A percentile compares a stretch with the other conserved stretches of the same genome.
Evolutionary conservation across 2,797 vertebrate genomes (phyloP).

Genomic region (Philypnodon macrostomus): DNA sequence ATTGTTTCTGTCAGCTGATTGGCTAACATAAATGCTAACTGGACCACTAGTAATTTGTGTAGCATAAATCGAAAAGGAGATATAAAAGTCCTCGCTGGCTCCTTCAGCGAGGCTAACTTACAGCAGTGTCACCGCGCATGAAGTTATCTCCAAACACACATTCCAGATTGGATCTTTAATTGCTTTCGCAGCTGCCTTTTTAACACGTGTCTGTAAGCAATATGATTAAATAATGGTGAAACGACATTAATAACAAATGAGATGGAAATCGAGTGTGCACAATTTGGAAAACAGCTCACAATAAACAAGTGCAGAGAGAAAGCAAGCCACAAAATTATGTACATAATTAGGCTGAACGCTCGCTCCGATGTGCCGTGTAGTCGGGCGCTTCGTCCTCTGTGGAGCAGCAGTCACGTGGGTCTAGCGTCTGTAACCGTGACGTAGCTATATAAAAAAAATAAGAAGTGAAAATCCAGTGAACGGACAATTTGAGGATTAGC

Average conservation of each 20-base stretch:
- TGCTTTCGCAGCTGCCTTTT: slow-evolving; percentile 75
- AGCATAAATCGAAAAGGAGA: slow-evolving; percentile 48
- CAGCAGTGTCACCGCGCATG: slow-evolving; percentile 49
- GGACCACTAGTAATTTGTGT: slow-evolving; percentile 28
- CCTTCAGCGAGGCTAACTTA: slow-evolving; percentile 35
- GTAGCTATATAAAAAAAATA: slow-evolving; percentile 2
- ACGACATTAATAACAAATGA: slow-evolving; percentile 81
- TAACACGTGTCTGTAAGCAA: slow-evolving; percentile 78
- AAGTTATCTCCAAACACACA: slow-evolving; percentile 58
- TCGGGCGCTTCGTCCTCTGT: slow-evolving; percentile 12
- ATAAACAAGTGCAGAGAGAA: slow-evolving; percentile 67
- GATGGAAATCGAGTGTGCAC: slow-evolving; percentile 73
- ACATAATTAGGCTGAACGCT: slow-evolving; percentile 58
- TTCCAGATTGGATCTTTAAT: slow-evolving; percentile 69
- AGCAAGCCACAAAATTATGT: slow-evolving; percentile 61
- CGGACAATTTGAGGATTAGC: slow-evolving; percentile 59
- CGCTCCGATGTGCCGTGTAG: slow-evolving; percentile 13
- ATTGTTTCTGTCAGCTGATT: slow-evolving; percentile 22
- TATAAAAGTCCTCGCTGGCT: slow-evolving; percentile 44
- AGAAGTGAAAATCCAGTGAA: slow-evolving; percentile 34
- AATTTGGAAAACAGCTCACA: slow-evolving; percentile 69
- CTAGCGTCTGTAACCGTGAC: slow-evolving; percentile 15
- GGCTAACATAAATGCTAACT: slow-evolving; percentile 46
- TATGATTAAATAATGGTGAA: slow-evolving; percentile 79
- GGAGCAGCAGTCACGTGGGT: slow-evolving; percentile 31